phyloP scores from a whole-genome alignment of 2,888 invertebrate genomes.

The Agrotis clavis region DNA sequence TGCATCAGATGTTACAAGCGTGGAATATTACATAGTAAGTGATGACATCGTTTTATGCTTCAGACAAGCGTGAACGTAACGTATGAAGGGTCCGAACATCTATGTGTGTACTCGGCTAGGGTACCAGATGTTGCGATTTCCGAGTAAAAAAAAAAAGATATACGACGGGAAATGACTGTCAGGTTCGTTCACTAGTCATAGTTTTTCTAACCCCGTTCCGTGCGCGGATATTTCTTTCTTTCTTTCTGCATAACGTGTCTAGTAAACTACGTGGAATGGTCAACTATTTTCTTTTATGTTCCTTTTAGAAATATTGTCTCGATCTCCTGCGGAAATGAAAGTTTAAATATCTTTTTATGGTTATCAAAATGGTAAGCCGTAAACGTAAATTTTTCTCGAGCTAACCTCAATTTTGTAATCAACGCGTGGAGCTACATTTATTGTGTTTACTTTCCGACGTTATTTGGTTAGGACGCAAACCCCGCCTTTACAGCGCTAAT shows the following conservation, averaged over 20 bases:
- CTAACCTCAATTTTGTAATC: conserved; percentile 67
- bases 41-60: conserved; percentile 61
- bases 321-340: conserved; percentile 20
- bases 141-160: conserved; percentile 84
- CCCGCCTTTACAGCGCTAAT: conserved; percentile 75
- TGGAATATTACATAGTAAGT: conserved; percentile 57
- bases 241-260: conserved; percentile 54
- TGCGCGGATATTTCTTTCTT: conserved; percentile 68
- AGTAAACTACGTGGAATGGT: conserved; percentile 50
- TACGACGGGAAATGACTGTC: conserved; percentile 87
- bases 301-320: conserved; percentile 21
- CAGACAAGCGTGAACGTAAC: conserved; percentile 72
- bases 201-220: conserved; percentile 77
- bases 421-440: conserved; percentile 58
- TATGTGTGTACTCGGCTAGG: conserved; percentile 70
- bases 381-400: conserved; percentile 24
- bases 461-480: conserved; percentile 80
- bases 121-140: conserved; percentile 87
- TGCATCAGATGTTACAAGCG: conserved; percentile 53
- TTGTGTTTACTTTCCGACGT: conserved; percentile 71
- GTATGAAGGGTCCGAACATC: conserved; percentile 70
- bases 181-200: conserved; percentile 79
- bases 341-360: conserved; percentile 33
- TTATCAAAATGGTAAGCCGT: conserved; percentile 31
- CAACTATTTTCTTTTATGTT: conserved; percentile 52